These are phyloP conservation scores for Caenorhabditis plicata DNA, from an alignment of 2,888 invertebrate genomes.

Conservation along the genomic window DNA sequence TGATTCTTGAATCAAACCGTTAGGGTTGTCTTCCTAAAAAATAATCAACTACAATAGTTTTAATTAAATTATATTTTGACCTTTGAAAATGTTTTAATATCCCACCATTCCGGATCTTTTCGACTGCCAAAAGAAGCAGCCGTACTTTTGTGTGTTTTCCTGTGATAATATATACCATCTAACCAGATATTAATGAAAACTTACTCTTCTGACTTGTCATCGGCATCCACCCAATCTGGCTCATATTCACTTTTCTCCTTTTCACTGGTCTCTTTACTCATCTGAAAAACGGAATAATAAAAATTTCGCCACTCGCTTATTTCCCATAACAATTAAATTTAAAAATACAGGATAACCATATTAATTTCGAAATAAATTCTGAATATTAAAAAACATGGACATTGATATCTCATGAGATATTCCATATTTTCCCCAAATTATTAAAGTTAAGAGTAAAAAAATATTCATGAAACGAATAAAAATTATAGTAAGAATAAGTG, in stretches of 20 bases:
- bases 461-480: background rate
- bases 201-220: constrained; percentile 27
- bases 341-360: too few species aligned
- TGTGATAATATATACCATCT: background rate
- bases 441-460: background rate
- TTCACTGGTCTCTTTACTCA: constrained; percentile 14
- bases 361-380: background rate
- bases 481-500: background rate
- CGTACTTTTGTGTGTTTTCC: constrained; percentile 28
- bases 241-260: constrained; percentile 26
- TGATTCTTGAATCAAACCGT: constrained; percentile 86
- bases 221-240: constrained; percentile 39
- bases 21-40: constrained; percentile 74
- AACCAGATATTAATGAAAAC: background rate
- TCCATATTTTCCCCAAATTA: too few species aligned
- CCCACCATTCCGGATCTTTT: constrained; percentile 67
- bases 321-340: too few species aligned
- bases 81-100: constrained; percentile 75
- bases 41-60: background rate
- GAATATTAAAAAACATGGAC: background rate
- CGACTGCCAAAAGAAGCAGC: constrained; percentile 41
- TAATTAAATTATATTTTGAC: constrained; percentile 61
- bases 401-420: too few species aligned
- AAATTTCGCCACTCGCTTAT: too few species aligned
- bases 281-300: constrained; percentile 9